Evolutionary conservation across 37 sponge, comb jelly and placozoan genomes (phyloP).

Genomic region (Axinella damicornis): DNA sequence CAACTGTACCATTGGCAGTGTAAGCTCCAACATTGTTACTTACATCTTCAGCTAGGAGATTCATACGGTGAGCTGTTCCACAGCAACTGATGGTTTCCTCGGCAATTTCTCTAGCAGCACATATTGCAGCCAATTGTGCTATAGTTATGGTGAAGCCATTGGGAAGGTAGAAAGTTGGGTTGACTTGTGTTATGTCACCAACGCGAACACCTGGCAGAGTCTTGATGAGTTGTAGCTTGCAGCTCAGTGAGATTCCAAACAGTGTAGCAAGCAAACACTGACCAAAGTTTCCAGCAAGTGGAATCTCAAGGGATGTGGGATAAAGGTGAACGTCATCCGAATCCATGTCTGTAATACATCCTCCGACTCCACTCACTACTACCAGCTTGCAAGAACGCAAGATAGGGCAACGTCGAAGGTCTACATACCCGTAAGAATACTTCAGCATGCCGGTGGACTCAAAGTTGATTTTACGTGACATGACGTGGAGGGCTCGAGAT

Average conservation of each 20-base stretch:
- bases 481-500: background rate
- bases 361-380: conserved; percentile 47
- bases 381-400: conserved; percentile 59
- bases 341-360: conserved; percentile 40
- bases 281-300: conserved; percentile 71
- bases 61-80: background rate
- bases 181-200: background rate
- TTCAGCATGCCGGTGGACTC: conserved; percentile 16
- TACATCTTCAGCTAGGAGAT: conserved; percentile 16
- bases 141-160: conserved; percentile 24
- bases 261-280: conserved; percentile 38
- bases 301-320: conserved; percentile 39
- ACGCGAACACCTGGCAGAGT: background rate
- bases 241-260: conserved; percentile 47
- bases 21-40: background rate
- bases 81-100: conserved; percentile 47
- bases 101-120: conserved; percentile 41
- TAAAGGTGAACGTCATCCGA: conserved; percentile 45
- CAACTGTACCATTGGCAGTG: background rate
- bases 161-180: conserved; percentile 40
- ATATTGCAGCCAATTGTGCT: conserved; percentile 38
- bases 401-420: conserved; percentile 62
- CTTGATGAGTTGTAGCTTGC: conserved; percentile 23
- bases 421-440: conserved; percentile 68
- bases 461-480: conserved; percentile 11